These are phyloP conservation scores for Zelleria hepariella DNA, from an alignment of 2,888 invertebrate species.

Conservation along the genomic window DNA sequence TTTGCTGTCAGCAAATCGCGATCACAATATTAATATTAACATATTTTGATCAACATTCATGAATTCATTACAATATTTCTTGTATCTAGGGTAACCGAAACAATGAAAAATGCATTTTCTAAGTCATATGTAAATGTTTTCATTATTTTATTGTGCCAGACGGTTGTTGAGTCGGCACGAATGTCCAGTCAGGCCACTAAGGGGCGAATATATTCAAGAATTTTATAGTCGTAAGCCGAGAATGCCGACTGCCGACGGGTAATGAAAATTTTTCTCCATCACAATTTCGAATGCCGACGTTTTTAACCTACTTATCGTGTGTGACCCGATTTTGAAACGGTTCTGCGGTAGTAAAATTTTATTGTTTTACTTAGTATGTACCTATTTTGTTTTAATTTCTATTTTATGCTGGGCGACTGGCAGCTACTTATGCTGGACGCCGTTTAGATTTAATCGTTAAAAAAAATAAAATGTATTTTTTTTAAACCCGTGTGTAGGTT, in stretches of 20 bases:
- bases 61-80: too few relatives aligned
- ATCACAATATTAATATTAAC: too few relatives aligned
- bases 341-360: constrained; percentile 10
- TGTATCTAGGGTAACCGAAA: neutral
- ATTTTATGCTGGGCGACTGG: too few relatives aligned
- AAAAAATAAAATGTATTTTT: too few relatives aligned
- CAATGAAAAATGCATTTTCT: constrained; percentile 3
- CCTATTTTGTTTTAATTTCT: too few relatives aligned
- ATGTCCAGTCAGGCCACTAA: neutral
- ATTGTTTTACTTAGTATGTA: neutral
- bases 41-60: too few relatives aligned
- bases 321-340: constrained; percentile 21
- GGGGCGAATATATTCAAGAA: constrained; percentile 32
- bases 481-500: too few relatives aligned
- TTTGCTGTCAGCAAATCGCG: too few relatives aligned
- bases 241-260: constrained; percentile 22
- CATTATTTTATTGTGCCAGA: constrained; percentile 6
- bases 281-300: constrained; percentile 27
- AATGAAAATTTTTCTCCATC: constrained; percentile 24
- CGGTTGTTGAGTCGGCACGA: constrained; percentile 7
- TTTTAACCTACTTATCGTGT: constrained; percentile 42
- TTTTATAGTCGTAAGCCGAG: constrained; percentile 32
- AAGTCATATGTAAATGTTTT: constrained; percentile 16
- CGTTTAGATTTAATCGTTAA: too few relatives aligned
- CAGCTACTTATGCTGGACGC: too few relatives aligned